Base-by-base conservation (phyloP, 2,888 invertebrate genomes). In the Mesochorus sp. region DNA sequence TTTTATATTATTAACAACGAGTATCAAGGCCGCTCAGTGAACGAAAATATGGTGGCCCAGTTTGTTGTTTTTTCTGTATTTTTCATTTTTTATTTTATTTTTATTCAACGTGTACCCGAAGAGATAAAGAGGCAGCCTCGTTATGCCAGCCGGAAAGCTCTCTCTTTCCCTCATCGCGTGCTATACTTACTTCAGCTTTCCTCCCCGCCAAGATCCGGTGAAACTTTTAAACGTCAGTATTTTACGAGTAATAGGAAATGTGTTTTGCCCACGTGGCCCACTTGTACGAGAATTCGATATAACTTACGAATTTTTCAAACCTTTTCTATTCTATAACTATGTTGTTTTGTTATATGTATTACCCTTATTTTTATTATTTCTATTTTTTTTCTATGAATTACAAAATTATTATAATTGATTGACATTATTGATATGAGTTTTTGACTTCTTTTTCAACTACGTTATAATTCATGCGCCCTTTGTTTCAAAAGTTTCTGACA, bases 1-100 rank as follows among this genome's bases (percentile, higher is more conserved):
- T 26, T 37, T 34, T 34, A n/a, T n/a, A n/a, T 14, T n/a, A 31
- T 44, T 42, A 53, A 53, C 51, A 61, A 61, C 44, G 67, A 74
- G 39, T 53, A 44, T 44, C 73, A 66, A 73, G 73, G 64, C 67
- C 64, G 49, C 53, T 49, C 71, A 17, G 44, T 14, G 31, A 79
- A 73, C 79, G 49, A 79, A 79, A 76, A 79, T 79, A 75, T 74
- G 79, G n/a, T 77, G 79, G 79, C 79, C 76, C 70, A 80, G 77
- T 80, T 79, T 57, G 77, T 73, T 81, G 44, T 59, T 59, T 53
- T 31, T n/a, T n/a, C n/a, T n/a, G n/a, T n/a, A n/a, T n/a, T n/a
- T n/a, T n/a, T n/a, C n/a, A n/a, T n/a, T n/a, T n/a, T n/a, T n/a
- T n/a, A n/a, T n/a, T n/a, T n/a, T n/a, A n/a, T n/a, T n/a, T n/a